phyloP scores from a whole-genome alignment of 2,888 invertebrate species.

The Thymelicus sylvestris region DNA sequence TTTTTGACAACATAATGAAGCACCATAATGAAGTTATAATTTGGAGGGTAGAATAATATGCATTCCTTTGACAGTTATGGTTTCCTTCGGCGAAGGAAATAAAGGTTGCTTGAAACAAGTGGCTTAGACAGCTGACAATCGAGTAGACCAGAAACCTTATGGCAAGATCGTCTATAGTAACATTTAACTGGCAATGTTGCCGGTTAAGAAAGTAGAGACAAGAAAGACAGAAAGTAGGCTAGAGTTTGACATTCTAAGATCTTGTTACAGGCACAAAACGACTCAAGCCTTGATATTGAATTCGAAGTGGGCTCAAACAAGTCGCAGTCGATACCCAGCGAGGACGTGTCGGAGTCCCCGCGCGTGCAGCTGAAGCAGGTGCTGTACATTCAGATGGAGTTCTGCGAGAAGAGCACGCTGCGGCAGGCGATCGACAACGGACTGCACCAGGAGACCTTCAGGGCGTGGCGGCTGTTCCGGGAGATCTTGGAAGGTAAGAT shows the following conservation, averaged over 20 bases:
- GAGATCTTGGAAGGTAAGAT: constrained; percentile 92
- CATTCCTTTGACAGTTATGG: not conserved
- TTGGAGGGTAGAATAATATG: constrained; percentile 43
- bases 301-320: constrained; percentile 81
- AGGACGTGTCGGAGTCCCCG: constrained; percentile 57
- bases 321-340: constrained; percentile 63
- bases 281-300: constrained; percentile 86
- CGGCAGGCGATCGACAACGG: constrained; percentile 94
- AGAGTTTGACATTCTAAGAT: too few relatives aligned
- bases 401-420: constrained; percentile 97
- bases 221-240: too few relatives aligned
- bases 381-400: constrained; percentile 98
- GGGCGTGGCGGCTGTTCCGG: constrained; percentile 97
- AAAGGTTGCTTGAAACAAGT: too few relatives aligned
- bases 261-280: constrained; percentile 77
- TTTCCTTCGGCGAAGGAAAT: too few relatives aligned
- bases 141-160: too few relatives aligned
- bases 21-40: too few relatives aligned
- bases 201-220: too few relatives aligned
- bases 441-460: constrained; percentile 89
- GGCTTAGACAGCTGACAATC: too few relatives aligned
- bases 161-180: too few relatives aligned
- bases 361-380: constrained; percentile 80
- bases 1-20: too few relatives aligned
- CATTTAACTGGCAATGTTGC: too few relatives aligned